Conservation (phyloP, 2,797 vertebrate species). For the Novumbra hubbsi region DNA sequence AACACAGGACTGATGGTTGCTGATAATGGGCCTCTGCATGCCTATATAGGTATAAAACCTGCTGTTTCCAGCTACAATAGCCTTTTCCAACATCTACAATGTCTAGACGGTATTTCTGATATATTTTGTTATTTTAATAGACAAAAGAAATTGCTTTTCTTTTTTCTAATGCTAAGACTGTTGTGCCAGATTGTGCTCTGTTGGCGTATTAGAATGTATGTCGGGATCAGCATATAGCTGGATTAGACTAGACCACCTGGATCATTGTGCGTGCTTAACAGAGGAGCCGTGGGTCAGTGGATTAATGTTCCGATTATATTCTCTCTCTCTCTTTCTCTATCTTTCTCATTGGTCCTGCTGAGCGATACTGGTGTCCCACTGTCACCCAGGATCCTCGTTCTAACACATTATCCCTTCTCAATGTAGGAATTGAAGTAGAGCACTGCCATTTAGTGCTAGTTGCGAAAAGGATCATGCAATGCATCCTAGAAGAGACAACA, state of each 20-base stretch:
- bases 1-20: too few relatives aligned
- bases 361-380: conserved; percentile 23
- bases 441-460: background rate
- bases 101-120: too few relatives aligned
- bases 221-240: conserved; percentile 64
- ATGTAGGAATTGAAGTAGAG: background rate
- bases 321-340: conserved; percentile 26
- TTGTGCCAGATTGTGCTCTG: conserved; percentile 15
- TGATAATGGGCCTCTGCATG: too few relatives aligned
- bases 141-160: too few relatives aligned
- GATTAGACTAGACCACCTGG: conserved; percentile 68
- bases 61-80: background rate
- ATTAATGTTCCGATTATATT: conserved; percentile 54
- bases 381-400: conserved; percentile 11
- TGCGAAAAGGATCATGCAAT: background rate
- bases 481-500: background rate
- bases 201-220: conserved; percentile 55
- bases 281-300: conserved; percentile 50
- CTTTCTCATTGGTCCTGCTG: conserved; percentile 28
- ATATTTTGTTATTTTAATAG: too few relatives aligned
- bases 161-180: background rate
- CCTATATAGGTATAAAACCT: too few relatives aligned
- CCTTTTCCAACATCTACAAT: background rate
- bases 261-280: conserved; percentile 41
- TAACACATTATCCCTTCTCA: conserved; percentile 12